phyloP scores from a whole-genome alignment of 2,888 invertebrate species.

The Eristalinus aeneus region DNA sequence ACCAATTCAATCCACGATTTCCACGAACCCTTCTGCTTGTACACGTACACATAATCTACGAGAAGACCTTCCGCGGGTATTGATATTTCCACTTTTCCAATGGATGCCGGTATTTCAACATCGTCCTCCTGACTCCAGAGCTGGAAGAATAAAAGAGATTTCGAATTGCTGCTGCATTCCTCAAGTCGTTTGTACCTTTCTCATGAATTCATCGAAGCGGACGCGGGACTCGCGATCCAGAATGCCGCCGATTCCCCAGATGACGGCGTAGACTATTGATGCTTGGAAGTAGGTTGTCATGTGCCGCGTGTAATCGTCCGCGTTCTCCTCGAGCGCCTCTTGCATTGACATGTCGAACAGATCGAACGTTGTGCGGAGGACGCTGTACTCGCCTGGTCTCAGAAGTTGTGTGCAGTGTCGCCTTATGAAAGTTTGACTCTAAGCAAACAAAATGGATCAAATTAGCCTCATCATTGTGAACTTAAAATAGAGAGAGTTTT shows the following conservation, averaged over 20 bases:
- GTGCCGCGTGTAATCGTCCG: constrained; percentile 86
- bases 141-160: neutral
- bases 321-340: constrained; percentile 85
- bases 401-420: constrained; percentile 86
- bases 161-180: neutral
- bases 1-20: constrained; percentile 91
- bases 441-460: neutral
- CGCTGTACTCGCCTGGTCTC: constrained; percentile 87
- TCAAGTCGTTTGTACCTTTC: constrained; percentile 76
- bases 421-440: constrained; percentile 84
- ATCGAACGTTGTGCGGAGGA: constrained; percentile 86
- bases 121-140: constrained; percentile 74
- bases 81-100: constrained; percentile 88
- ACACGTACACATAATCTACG: constrained; percentile 91
- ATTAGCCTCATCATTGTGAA: neutral
- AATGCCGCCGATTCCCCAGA: constrained; percentile 93
- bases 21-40: constrained; percentile 92
- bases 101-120: constrained; percentile 82
- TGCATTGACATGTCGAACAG: constrained; percentile 90
- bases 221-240: constrained; percentile 87
- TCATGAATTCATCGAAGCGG: constrained; percentile 85
- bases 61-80: constrained; percentile 89
- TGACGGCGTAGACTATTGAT: constrained; percentile 86
- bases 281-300: constrained; percentile 88
- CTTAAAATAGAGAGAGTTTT: too few species aligned